A percentile compares a stretch with the other conserved stretches of the same genome.
Conservation (phyloP, 2,888 invertebrate species). For the Neoaliturus tenellus region DNA sequence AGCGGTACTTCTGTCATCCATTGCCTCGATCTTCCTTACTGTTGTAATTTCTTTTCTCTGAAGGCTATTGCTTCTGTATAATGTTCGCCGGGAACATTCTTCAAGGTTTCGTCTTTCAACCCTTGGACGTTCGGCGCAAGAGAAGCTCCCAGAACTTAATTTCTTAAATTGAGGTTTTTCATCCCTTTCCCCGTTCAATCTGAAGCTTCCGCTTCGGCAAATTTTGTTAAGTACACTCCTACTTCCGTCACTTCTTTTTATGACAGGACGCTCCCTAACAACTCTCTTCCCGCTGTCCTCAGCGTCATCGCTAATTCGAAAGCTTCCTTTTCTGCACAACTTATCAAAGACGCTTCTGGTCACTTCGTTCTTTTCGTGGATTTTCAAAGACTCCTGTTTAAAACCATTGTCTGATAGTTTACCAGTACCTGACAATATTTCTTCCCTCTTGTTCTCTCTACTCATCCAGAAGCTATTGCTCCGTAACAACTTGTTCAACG, state of each 20-base stretch:
- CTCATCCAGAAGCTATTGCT: not conserved
- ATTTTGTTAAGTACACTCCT: not conserved
- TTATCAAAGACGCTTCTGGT: not conserved
- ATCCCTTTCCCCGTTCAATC: not conserved
- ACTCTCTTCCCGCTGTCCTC: not conserved
- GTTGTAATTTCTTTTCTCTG: not conserved
- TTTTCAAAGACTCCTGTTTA: not conserved
- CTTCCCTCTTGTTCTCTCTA: not conserved
- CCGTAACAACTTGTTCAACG: not conserved
- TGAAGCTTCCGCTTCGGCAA: slow-evolving; percentile 23
- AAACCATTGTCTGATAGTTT: not conserved
- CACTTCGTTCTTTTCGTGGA: not conserved
- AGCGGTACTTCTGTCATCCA: not conserved
- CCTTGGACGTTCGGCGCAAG: slow-evolving; percentile 1
- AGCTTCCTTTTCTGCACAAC: slow-evolving; percentile 16
- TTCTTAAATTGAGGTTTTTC: not conserved
- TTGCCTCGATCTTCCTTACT: not conserved
- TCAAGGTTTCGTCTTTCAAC: not conserved
- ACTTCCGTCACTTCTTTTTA: not conserved
- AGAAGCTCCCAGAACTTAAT: slow-evolving; percentile 21
- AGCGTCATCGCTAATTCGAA: not conserved
- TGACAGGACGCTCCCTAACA: not conserved
- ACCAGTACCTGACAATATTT: not conserved
- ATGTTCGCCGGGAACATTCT: not conserved
- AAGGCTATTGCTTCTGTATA: not conserved